Evolutionary conservation across 2,888 invertebrate genomes (phyloP).

Genomic region (Xanthostigma xanthostigma): DNA sequence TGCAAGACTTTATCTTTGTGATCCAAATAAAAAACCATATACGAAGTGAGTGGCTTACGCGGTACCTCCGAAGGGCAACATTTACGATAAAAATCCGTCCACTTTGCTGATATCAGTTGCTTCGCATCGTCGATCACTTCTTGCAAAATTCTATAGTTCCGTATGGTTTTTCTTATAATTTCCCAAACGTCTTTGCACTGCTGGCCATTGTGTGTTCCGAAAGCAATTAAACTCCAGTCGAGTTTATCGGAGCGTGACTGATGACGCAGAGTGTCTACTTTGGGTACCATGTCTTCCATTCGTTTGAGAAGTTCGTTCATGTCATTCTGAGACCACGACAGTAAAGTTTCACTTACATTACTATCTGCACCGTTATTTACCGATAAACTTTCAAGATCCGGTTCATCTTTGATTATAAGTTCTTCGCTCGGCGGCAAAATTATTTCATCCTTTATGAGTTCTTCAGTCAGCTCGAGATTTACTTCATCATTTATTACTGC

Average conservation of each 20-base stretch:
- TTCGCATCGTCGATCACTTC: slow-evolving; percentile 34
- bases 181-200: slow-evolving; percentile 35
- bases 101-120: slow-evolving; percentile 29
- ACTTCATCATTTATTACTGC: too few relatives aligned
- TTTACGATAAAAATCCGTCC: slow-evolving; percentile 27
- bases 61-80: slow-evolving; percentile 36
- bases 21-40: slow-evolving; percentile 34
- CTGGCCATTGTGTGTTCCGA: slow-evolving; percentile 29
- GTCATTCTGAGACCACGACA: slow-evolving; percentile 27
- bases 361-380: too few relatives aligned
- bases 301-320: slow-evolving; percentile 26
- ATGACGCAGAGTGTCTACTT: slow-evolving; percentile 28
- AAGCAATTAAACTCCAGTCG: slow-evolving; percentile 33
- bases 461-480: too few relatives aligned
- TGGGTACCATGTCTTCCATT: slow-evolving; percentile 29
- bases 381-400: too few relatives aligned
- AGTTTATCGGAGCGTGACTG: slow-evolving; percentile 28
- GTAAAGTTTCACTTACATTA: too few relatives aligned
- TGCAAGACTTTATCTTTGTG: slow-evolving; percentile 30
- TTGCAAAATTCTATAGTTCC: slow-evolving; percentile 30
- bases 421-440: too few relatives aligned
- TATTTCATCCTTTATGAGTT: too few relatives aligned
- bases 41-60: slow-evolving; percentile 33
- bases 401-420: too few relatives aligned
- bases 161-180: slow-evolving; percentile 26